Conservation (phyloP, 2,888 invertebrate genomes). For the Ditylenchus weischeri region DNA sequence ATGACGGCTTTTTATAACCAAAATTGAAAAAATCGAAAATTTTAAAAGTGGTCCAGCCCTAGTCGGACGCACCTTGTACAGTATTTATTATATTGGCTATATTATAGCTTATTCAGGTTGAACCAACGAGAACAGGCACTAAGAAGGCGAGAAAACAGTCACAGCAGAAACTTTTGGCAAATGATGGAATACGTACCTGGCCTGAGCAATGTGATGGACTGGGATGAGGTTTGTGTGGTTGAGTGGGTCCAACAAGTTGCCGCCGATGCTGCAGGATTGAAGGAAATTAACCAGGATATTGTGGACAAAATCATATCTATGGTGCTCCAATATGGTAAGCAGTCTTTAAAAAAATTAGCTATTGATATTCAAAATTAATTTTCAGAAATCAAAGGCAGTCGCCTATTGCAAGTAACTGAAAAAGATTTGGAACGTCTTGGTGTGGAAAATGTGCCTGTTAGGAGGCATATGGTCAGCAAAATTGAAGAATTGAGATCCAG, state of each 20-base stretch:
- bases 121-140: conserved; percentile 42
- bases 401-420: conserved; percentile 44
- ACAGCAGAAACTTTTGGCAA: conserved; percentile 34
- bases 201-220: conserved; percentile 35
- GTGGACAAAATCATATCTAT: conserved; percentile 39
- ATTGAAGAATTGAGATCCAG: conserved; percentile 31
- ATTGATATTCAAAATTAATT: too few relatives aligned
- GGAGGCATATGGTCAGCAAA: conserved; percentile 26
- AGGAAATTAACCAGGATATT: conserved; percentile 37
- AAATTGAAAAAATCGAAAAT: too few relatives aligned
- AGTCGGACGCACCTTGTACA: too few relatives aligned
- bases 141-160: conserved; percentile 36
- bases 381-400: conserved; percentile 41
- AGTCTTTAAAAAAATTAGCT: too few relatives aligned
- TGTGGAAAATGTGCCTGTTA: conserved; percentile 35
- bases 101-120: conserved; percentile 11
- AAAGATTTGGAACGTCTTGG: conserved; percentile 47
- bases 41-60: too few relatives aligned
- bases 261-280: conserved; percentile 18
- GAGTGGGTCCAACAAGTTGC: conserved; percentile 41
- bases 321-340: conserved; percentile 35
- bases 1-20: too few relatives aligned
- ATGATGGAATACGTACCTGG: conserved; percentile 23
- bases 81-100: too few relatives aligned
- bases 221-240: conserved; percentile 47